Base-by-base conservation (phyloP, 1,140 invertebrate species). In the Nylanderia fulva region DNA sequence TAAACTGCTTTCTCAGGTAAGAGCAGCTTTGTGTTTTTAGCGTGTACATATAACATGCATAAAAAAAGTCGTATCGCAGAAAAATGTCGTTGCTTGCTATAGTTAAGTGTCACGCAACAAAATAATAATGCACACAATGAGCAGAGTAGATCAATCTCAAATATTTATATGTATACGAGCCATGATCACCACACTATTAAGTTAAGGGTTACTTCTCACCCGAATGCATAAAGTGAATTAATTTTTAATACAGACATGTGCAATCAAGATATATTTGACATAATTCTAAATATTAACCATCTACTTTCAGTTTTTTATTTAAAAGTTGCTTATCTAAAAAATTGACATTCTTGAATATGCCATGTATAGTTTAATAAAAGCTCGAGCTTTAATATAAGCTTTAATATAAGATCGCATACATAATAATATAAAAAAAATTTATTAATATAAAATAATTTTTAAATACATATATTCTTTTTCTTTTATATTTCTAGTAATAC, bases 71-170 rank as follows among this genome's bases (percentile, higher is more conserved):
- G 56, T 56, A 80, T 80, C 33, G 18, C 8, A 45, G 29, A 56
- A 42, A 54, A 80, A 56, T 71, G 36, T 60, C 61, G 45, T 79
- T 54, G 27, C 76, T 82, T 82, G 29, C 52, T 24, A 36, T 45
- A 56, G 48, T 71, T 82, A 58, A 39, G 66, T 58, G n/a, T 82
- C 77, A 82, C 66, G 77, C 52, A 71, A 82, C 27, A 71, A 71
- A 54, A 60, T 72, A 71, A 58, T 72, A 58, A 29, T 45, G 42
- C 5, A 42, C 24, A 27, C 27, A 60, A 71, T 45, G n/a, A 33
- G 36, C 76, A n/a, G n/a, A 7, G 36, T n/a, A 45, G 27, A 58
- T 13, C 13, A 39, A 36, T 82, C 36, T 82, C 58, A 71, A 71
- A 71, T 71, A 71, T 80, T 80, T 80, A 56, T 71, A 33, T n/a